Conservation (phyloP, 2,888 invertebrate species). For the Andrena haemorrhoa region DNA sequence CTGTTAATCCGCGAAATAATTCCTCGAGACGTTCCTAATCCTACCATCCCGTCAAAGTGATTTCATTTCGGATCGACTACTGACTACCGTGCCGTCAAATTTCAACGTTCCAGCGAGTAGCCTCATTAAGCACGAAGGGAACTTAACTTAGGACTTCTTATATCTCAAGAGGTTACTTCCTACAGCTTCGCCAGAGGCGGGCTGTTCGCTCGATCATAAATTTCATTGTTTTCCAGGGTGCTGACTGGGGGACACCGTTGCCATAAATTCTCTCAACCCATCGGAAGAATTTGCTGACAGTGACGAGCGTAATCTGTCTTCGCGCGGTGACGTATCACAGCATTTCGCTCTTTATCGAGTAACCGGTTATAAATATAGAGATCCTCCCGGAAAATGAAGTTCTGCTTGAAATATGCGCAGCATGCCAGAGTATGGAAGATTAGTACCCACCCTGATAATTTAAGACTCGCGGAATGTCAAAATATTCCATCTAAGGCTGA, state of each 20-base stretch:
- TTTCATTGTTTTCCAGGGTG: constrained; percentile 41
- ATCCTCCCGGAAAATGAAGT: too few relatives aligned
- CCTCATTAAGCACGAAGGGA: too few relatives aligned
- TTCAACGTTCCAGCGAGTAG: too few relatives aligned
- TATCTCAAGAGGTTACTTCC: too few relatives aligned
- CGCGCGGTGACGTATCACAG: constrained; percentile 36
- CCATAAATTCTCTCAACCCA: constrained; percentile 48
- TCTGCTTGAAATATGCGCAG: neutral
- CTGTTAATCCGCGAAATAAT: constrained; percentile 36
- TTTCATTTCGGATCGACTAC: neutral
- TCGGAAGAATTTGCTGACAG: constrained; percentile 56
- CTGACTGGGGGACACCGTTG: constrained; percentile 24
- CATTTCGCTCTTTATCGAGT: constrained; percentile 49
- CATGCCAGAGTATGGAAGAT: neutral
- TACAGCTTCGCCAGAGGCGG: neutral
- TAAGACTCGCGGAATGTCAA: neutral
- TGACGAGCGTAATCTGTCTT: constrained; percentile 47
- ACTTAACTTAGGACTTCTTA: neutral
- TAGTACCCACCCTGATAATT: neutral
- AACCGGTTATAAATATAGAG: constrained; percentile 24
- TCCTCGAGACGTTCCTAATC: neutral
- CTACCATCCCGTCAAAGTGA: neutral
- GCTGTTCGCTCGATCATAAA: constrained; percentile 30
- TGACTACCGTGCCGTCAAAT: neutral
- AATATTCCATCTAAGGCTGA: neutral